phyloP scores from a whole-genome alignment of 2,113 vertebrate genomes.

The Clarias macrocephalus region DNA sequence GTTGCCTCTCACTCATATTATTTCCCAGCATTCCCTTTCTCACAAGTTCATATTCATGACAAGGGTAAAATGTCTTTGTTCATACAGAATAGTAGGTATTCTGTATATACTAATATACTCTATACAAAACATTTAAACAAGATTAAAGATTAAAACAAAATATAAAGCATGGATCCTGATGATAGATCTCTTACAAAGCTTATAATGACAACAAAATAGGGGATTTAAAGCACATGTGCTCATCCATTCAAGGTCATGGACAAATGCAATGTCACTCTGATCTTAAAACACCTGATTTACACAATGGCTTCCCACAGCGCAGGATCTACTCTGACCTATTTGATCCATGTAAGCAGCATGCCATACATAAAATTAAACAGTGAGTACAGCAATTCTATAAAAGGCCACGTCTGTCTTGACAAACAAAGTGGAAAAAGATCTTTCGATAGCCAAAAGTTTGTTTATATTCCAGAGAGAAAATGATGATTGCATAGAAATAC shows the following conservation, averaged over 20 bases:
- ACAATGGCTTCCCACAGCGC: constrained; percentile 13
- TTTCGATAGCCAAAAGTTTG: neutral
- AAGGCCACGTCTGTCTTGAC: constrained; percentile 5
- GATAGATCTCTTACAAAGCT: neutral
- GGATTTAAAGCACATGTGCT: constrained; percentile 1
- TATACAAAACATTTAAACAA: too few species aligned
- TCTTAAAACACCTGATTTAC: constrained; percentile 17
- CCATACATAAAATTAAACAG: neutral
- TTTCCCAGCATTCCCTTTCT: constrained; percentile 2
- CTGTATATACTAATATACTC: too few species aligned
- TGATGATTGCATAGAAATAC: neutral
- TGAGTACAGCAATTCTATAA: neutral
- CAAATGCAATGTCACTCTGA: constrained; percentile 31
- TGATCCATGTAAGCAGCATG: constrained; percentile 1
- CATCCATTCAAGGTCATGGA: constrained; percentile 34
- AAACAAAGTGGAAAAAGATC: neutral
- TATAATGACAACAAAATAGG: neutral
- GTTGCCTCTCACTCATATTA: constrained; percentile 2
- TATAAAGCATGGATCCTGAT: neutral
- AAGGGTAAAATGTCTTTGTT: constrained; percentile 22
- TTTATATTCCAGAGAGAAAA: neutral
- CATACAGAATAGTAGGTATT: neutral
- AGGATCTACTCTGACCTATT: neutral
- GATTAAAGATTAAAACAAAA: neutral
- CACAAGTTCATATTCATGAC: constrained; percentile 22